These are phyloP conservation scores for Andricus grossulariae DNA, from an alignment of 1,140 invertebrate genomes.

Conservation along the genomic window DNA sequence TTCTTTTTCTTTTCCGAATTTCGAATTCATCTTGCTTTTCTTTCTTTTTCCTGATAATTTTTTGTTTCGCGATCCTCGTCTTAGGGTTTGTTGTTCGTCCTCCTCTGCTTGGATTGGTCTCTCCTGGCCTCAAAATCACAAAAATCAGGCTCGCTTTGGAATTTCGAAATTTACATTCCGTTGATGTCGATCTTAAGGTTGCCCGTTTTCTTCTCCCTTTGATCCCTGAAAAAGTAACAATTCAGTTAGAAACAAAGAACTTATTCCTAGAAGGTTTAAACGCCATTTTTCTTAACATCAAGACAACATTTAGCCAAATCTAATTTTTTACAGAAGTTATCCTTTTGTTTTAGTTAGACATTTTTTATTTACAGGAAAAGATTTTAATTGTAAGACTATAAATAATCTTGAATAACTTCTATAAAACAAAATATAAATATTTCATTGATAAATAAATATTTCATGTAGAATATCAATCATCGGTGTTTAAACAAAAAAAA, in stretches of 20 bases:
- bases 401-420: no score
- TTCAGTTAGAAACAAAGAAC: constrained; percentile 23
- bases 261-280: background rate
- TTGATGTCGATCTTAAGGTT: constrained; percentile 79
- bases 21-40: background rate
- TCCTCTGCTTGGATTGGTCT: constrained; percentile 19
- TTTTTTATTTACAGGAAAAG: no score
- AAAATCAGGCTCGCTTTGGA: constrained; percentile 23
- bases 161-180: constrained; percentile 64
- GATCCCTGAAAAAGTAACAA: constrained; percentile 77
- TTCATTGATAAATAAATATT: no score
- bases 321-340: no score
- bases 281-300: background rate
- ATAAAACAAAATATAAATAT: no score
- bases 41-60: background rate
- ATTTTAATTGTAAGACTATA: no score
- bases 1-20: background rate
- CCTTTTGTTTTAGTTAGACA: no score
- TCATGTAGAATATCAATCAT: no score
- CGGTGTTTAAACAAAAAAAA: no score
- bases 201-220: constrained; percentile 84
- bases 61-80: background rate
- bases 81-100: constrained; percentile 21
- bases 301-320: no score
- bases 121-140: constrained; percentile 25